Percentiles rank a stretch among this genome's conserved stretches.
Conservation (phyloP, 2,797 vertebrate genomes). For the Thamnophis elegans region DNA sequence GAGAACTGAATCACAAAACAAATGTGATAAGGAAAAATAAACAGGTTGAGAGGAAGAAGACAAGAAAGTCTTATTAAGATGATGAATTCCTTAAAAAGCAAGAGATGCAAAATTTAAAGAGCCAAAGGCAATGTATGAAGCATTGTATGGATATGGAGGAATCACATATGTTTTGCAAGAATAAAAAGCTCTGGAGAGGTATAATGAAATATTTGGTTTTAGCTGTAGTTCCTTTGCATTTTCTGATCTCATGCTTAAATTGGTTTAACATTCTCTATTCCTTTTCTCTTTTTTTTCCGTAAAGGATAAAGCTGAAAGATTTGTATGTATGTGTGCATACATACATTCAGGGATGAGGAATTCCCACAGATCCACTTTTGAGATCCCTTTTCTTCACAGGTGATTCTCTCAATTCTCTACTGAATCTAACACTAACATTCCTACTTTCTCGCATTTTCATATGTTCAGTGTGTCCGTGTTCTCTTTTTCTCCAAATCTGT, state of each 20-base stretch:
- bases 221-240: background rate
- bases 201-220: background rate
- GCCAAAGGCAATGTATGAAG: background rate
- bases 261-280: background rate
- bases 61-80: background rate
- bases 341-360: background rate
- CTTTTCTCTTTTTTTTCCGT: background rate
- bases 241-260: background rate
- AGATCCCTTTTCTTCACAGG: background rate
- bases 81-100: background rate
- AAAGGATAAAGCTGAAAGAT: background rate
- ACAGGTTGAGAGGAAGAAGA: background rate
- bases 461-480: background rate
- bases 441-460: background rate
- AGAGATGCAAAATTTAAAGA: background rate
- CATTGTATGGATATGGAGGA: background rate
- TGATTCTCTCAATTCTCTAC: background rate
- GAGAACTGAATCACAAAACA: background rate
- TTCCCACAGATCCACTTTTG: background rate
- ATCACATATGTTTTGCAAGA: background rate
- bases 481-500: background rate
- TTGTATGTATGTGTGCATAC: background rate
- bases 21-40: background rate
- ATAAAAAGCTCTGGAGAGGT: background rate
- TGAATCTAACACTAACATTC: background rate